Conservation (phyloP, 2,113 vertebrate genomes). For the Chrysemys picta region DNA sequence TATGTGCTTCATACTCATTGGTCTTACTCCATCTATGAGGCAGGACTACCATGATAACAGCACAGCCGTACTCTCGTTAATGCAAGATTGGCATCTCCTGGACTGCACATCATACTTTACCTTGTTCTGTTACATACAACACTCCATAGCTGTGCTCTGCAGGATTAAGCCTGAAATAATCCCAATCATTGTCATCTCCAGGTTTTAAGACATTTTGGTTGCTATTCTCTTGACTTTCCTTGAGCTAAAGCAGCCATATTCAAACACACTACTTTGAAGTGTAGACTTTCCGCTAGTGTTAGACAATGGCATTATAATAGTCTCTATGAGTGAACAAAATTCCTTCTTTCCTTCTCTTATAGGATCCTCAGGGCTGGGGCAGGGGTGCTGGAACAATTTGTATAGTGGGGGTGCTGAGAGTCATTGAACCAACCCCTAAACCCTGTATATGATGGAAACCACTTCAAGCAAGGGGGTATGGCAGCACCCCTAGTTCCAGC, state of each 20-base stretch:
- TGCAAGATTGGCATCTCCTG: rapidly evolving
- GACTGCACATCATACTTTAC: neutral
- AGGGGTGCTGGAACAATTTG: too few relatives aligned
- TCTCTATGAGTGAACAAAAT: neutral
- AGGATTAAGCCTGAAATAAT: neutral
- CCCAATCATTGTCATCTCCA: neutral
- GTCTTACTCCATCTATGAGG: neutral
- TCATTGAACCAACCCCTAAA: too few relatives aligned
- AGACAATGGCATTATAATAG: neutral
- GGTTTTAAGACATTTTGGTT: rapidly evolving
- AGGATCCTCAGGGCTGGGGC: neutral
- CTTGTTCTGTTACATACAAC: neutral
- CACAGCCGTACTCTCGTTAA: neutral
- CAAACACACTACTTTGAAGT: neutral
- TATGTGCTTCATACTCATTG: neutral
- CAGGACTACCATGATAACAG: neutral
- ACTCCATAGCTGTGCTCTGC: rapidly evolving
- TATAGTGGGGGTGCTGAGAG: too few relatives aligned
- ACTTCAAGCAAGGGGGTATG: too few relatives aligned
- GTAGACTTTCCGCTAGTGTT: neutral
- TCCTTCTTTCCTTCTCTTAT: neutral
- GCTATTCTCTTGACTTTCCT: neutral
- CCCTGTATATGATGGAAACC: too few relatives aligned
- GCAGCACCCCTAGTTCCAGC: too few relatives aligned
- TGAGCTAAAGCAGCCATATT: too few relatives aligned